A percentile compares a stretch with the other conserved stretches of the same genome.
Evolutionary conservation across 2,113 vertebrate genomes (phyloP).

Genomic region (Chloropsis hardwickii): DNA sequence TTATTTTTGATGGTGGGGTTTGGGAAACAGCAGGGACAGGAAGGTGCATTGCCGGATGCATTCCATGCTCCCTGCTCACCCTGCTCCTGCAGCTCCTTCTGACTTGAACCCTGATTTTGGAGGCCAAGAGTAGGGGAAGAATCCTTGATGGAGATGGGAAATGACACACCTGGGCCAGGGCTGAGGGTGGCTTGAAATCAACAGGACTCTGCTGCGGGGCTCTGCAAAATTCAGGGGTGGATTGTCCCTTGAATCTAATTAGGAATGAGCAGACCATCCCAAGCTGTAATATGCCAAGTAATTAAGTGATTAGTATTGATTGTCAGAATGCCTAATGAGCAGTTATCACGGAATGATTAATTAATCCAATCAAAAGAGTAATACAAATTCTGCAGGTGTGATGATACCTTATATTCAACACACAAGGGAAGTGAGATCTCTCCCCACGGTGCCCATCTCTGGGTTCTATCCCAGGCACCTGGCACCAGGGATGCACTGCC

Average conservation of each 20-base stretch:
- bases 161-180: accelerated
- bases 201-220: accelerated
- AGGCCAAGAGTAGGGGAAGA: accelerated
- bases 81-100: not conserved
- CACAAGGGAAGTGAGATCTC: not conserved
- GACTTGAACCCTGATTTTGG: not conserved
- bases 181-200: not conserved
- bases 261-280: conserved; percentile 32
- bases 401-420: not conserved
- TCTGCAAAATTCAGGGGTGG: not conserved
- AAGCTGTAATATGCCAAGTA: conserved; percentile 15
- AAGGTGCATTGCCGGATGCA: not conserved
- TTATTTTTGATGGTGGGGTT: not conserved
- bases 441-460: accelerated
- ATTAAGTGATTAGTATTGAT: conserved; percentile 73
- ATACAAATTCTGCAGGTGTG: conserved; percentile 47
- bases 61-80: accelerated
- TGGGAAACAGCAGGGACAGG: not conserved
- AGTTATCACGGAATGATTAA: conserved; percentile 60
- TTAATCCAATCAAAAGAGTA: conserved; percentile 53
- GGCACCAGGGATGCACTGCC: not conserved
- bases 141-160: not conserved
- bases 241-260: conserved; percentile 45
- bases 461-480: not conserved
- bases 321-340: conserved; percentile 51